Evolutionary conservation across 30 jellyfish, hydroid and myxozoan species (phyloP), one percentile per base, ranked within the genome.

Genomic region (Turritopsis dohrnii): DNA sequence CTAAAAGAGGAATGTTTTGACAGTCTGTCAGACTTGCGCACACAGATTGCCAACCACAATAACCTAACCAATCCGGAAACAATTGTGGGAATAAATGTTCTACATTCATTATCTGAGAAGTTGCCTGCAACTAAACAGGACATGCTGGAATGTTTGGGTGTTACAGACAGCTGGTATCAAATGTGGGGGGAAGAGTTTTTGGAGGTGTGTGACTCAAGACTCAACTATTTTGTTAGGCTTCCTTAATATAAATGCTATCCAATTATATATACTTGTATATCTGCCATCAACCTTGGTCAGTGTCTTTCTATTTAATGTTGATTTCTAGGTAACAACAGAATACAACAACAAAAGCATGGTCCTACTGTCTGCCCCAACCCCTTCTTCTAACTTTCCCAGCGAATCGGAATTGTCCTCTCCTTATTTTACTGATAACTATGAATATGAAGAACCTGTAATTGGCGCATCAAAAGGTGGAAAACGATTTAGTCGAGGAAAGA

Each of bases 141-240:
- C 29, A 86, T 94, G 96, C 69, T 86, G 84, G 76, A 86, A 23
- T 69, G 86, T 41, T 95, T 90, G 65, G 99, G 99, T 7, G 91
- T 94, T 1, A 94, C 96, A 7, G 90, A 65, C 29, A 27, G 28
- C 25, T 88, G 94, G 88, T 86, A 24, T 72, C 76, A 85, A n/a
- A 90, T 88, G 90, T 92, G 89, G 87, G 98, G 98, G 13, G 95
- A 85, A 16, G 95, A 92, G 20, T 86, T 88, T 77, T 80, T 92
- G 0, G 79, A 79, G 80, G 98, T 92, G 52, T n/a, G 92, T 83
- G 25, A n/a, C 16, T 28, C 54, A 8, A 8, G 9, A 13, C 22
- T 84, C 19, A 29, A 30, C 28, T n/a, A 52, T 8, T 21, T 18
- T 0, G n/a, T n/a, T n/a, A n/a, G n/a, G n/a, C n/a, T n/a, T n/a